Percentiles rank a stretch among this genome's conserved stretches.
Conservation (phyloP, 2,797 vertebrate genomes). For the Dicrostonyx torquatus region DNA sequence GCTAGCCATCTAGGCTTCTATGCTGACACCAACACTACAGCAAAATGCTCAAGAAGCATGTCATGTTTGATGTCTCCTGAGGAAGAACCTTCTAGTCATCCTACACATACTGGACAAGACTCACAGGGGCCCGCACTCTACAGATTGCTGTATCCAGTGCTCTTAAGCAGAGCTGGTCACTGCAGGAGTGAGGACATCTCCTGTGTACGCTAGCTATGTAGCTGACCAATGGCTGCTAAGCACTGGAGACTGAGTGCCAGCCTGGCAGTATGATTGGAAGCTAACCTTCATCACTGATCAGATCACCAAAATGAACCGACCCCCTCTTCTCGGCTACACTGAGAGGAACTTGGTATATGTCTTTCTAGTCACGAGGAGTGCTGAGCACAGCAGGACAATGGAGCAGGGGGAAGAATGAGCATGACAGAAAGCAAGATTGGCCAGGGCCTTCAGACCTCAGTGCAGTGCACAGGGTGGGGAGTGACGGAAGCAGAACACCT, state of each 20-base stretch:
- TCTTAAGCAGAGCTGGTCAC: neutral
- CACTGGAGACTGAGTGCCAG: neutral
- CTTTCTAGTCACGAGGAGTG: neutral
- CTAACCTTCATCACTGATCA: neutral
- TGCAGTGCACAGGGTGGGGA: neutral
- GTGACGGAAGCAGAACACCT: constrained; percentile 54
- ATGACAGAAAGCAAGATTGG: neutral
- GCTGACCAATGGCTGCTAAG: neutral
- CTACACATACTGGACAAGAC: neutral
- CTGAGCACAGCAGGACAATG: accelerated
- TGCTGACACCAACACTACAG: neutral
- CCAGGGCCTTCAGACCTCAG: neutral
- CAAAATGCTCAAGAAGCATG: neutral
- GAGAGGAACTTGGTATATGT: neutral
- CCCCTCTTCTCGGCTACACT: accelerated
- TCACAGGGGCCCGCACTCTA: neutral
- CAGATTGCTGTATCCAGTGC: neutral
- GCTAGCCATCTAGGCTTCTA: neutral
- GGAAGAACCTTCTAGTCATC: neutral
- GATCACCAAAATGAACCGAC: neutral
- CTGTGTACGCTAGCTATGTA: accelerated
- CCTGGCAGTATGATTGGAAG: neutral
- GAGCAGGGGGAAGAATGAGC: neutral
- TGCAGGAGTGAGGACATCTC: neutral
- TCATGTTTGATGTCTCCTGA: neutral